Base-by-base conservation (phyloP, 2,113 vertebrate species). In the Siniperca knerii region DNA sequence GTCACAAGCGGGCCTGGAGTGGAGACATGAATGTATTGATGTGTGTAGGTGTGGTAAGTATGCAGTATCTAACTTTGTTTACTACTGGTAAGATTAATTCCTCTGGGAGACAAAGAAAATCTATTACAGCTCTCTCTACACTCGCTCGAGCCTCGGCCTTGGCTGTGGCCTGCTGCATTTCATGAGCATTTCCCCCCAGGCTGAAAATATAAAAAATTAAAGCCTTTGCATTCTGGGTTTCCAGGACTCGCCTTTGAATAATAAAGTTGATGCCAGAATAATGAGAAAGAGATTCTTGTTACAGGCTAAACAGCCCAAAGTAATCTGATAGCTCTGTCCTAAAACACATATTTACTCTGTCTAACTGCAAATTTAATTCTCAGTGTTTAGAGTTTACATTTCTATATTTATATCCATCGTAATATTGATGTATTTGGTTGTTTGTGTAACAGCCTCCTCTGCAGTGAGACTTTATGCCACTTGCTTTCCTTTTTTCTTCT, bases 211-310 rank as follows among this genome's bases (percentile, higher is more conserved):
- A 12, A 84, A 70, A 79, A 68, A 79, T 37, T 40, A 25, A 88
- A 74, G 42, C 37, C 57, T 10, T 57, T 72, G 65, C 37, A 72
- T 86, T 83, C 40, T 75, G 66, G 25, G 72, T 81, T 70, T 86
- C 21, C 69, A 84, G 61, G 23, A 33, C 70, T 23, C 5, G 8
- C 5, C 50, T 64, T 46, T 84, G 33, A 86, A 88, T 90, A 20
- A 85, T 83, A 25, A 80, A 87, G 23, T 0, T 44, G 25, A 67
- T n/a, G 7, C 8, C 37, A 79, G 62, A 67, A 77, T 74, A 66
- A 68, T 55, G n/a, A 79, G 42, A 69, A 64, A 58, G 12, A 58
- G 37, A 60, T 64, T 61, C 67, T 35, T 16, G 64, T 85, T 77
- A 1, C 6, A 2, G 10, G 25, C 67, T 65, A 8, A 66, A 74